phyloP scores from a whole-genome alignment of 1,140 invertebrate species.

The Bombus superbus region DNA sequence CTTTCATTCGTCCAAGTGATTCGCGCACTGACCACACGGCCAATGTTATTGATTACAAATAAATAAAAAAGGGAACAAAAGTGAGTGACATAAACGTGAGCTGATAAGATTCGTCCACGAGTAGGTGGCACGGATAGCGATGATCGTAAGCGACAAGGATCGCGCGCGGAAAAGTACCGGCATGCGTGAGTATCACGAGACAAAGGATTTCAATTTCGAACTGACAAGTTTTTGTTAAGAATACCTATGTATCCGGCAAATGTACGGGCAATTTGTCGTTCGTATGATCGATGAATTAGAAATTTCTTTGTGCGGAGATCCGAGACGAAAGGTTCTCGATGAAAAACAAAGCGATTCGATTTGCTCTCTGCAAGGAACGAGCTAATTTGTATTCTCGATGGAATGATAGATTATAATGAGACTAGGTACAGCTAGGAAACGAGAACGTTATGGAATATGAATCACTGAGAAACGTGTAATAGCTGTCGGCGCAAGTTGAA shows the following conservation, averaged over 20 bases:
- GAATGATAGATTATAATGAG: background rate
- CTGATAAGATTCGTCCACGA: background rate
- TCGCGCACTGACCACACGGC: background rate
- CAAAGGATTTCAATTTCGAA: too few relatives aligned
- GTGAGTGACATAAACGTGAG: background rate
- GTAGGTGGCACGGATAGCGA: constrained; percentile 4
- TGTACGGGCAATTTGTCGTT: too few relatives aligned
- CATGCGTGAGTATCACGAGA: constrained; percentile 22
- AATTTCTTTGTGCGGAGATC: background rate
- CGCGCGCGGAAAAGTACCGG: constrained; percentile 15
- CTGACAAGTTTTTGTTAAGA: background rate
- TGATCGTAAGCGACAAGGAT: constrained; percentile 34
- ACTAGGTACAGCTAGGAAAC: background rate
- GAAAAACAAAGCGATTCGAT: background rate
- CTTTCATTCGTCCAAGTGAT: background rate
- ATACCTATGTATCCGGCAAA: background rate
- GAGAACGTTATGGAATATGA: background rate
- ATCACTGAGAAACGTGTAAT: background rate
- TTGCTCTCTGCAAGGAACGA: background rate
- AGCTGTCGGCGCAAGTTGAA: background rate
- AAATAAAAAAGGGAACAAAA: background rate
- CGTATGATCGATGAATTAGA: too few relatives aligned
- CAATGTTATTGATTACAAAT: background rate
- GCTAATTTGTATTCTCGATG: background rate
- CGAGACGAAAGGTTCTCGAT: background rate